Evolutionary conservation across 2,797 vertebrate species (phyloP).

Genomic region (Rhadinocentrus ornatus): DNA sequence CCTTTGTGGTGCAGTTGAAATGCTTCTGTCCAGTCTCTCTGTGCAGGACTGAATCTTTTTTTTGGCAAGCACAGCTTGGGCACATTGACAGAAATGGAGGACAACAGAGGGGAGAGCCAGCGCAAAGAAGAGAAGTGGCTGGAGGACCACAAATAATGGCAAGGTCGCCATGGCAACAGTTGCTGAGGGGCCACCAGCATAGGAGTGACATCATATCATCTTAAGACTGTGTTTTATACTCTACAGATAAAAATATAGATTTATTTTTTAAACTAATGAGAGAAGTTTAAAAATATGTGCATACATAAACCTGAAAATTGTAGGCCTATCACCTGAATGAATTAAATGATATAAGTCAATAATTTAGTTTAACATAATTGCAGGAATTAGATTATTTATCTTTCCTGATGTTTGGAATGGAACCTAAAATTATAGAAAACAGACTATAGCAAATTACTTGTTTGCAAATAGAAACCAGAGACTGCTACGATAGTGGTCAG

Average conservation of each 20-base stretch:
- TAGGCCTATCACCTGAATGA: neutral
- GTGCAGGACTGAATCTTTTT: slow-evolving; percentile 30
- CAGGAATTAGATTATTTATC: neutral
- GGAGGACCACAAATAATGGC: slow-evolving; percentile 53
- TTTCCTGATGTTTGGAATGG: neutral
- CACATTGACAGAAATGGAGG: slow-evolving; percentile 58
- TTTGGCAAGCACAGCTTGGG: slow-evolving; percentile 55
- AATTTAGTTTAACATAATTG: neutral
- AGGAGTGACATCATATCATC: slow-evolving; percentile 62
- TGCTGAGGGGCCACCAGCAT: slow-evolving; percentile 38
- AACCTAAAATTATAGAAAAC: neutral
- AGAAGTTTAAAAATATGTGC: neutral
- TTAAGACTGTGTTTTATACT: slow-evolving; percentile 9
- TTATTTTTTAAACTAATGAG: neutral
- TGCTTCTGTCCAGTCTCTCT: slow-evolving; percentile 24
- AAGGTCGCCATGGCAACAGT: slow-evolving; percentile 78
- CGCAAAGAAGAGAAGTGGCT: slow-evolving; percentile 40
- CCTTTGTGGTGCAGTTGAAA: slow-evolving; percentile 36
- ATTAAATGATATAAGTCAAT: neutral
- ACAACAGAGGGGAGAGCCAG: slow-evolving; percentile 37
- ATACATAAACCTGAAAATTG: neutral
- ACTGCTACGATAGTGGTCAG: neutral
- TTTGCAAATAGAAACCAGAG: slow-evolving; percentile 10
- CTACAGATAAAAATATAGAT: neutral
- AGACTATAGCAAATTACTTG: neutral